Conservation (phyloP, 2,888 invertebrate species). For the Drosophila histrio region DNA sequence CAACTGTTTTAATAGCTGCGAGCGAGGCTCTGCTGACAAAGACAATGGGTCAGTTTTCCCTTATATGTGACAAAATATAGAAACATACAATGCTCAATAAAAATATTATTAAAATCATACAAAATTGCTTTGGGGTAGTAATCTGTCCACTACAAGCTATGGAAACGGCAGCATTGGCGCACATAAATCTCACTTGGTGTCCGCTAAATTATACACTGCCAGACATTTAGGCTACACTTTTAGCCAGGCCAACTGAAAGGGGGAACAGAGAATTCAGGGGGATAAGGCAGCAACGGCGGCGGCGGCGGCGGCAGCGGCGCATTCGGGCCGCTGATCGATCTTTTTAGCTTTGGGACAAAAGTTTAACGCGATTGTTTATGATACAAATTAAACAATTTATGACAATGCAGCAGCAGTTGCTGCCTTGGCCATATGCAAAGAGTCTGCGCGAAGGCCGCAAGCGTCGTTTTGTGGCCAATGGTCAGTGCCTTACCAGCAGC, state of each 20-base stretch:
- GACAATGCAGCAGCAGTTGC: conserved; percentile 75
- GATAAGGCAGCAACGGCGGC: conserved; percentile 22
- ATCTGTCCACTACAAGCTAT: too few species aligned
- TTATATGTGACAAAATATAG: too few species aligned
- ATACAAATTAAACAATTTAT: conserved; percentile 85
- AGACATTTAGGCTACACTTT: conserved; percentile 84
- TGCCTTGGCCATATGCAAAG: conserved; percentile 67
- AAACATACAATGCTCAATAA: too few species aligned
- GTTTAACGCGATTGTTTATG: conserved; percentile 85
- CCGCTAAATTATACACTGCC: conserved; percentile 84
- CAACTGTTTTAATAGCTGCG: too few species aligned
- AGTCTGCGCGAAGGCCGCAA: conserved; percentile 64
- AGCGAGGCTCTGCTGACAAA: too few species aligned
- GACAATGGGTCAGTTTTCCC: too few species aligned
- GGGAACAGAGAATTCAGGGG: conserved; percentile 20
- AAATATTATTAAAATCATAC: too few species aligned
- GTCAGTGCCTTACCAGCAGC: conserved; percentile 54
- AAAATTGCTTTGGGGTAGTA: too few species aligned
- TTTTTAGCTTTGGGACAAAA: conserved; percentile 83
- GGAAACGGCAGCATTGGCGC: conserved; percentile 75
- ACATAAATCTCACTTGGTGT: conserved; percentile 85
- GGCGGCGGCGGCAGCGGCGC: conserved; percentile 23
- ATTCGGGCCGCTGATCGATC: conserved; percentile 78
- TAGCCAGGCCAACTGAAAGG: conserved; percentile 45
- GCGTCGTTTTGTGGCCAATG: conserved; percentile 50